Evolutionary conservation across 1,140 invertebrate genomes (phyloP), one percentile per base, ranked within the genome.

Genomic region (Aphis craccivora): DNA sequence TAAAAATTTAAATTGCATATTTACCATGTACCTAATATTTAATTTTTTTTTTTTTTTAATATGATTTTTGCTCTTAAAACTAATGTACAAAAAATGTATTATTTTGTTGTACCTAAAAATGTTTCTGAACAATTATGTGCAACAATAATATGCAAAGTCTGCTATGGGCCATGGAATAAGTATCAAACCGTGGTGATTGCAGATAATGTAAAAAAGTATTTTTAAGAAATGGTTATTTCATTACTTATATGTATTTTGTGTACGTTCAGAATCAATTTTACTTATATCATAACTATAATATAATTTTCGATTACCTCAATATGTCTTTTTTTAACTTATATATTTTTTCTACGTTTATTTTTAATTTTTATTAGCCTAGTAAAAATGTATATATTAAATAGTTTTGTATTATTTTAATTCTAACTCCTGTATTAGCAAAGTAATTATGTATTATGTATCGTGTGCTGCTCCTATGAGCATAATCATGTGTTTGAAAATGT

Each of bases 261-360:
- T 30, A 87, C 40, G 18, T 45, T 88, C 20, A n/a, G n/a, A 30
- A 51, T 88, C 84, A 87, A 43, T 20, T 87, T 87, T n/a, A 20
- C 43, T 43, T 48, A 45, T 88, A 86, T 2, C 40, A 48, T 67
- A n/a, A n/a, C 11, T 67, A 87, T 30, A n/a, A 45, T 87, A 11
- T 87, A 48, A 5, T 48, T 87, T 88, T 18, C 51, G 35, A 88
- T 88, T 88, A 48, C 86, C 86, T 88, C 86, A 35, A 22, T n/a
- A n/a, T 20, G 30, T 87, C n/a, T n/a, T 35, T 76, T 88, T 45
- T 30, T 45, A 86, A 43, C 23, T 4, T 86, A 45, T 84, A 25
- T 40, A 40, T 83, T 40, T 86, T 86, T 45, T 45, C n/a, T 87
- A 88, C 22, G 86, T 35, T 6, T 88, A 48, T 51, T 51, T 88